phyloP scores from a whole-genome alignment of 2,113 vertebrate genomes.

The Forbesichthys agassizii region DNA sequence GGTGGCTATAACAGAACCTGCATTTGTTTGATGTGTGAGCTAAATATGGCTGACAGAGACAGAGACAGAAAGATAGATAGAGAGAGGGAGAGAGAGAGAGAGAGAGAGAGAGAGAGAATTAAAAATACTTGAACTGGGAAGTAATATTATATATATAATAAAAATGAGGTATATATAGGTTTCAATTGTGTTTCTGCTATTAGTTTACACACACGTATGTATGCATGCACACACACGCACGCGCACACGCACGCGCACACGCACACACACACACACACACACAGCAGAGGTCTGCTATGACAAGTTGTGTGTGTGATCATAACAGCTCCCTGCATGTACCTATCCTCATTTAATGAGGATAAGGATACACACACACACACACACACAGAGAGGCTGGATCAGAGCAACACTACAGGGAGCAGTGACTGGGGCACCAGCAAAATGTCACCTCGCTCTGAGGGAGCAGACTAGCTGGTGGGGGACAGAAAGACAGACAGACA shows the following conservation, averaged over 20 bases:
- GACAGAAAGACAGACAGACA: not conserved
- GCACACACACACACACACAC: slow-evolving; percentile 24
- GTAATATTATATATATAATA: too few species aligned
- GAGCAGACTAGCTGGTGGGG: slow-evolving; percentile 16
- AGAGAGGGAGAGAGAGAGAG: not conserved
- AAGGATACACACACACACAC: slow-evolving; percentile 41
- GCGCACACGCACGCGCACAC: not conserved
- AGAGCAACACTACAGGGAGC: slow-evolving; percentile 71
- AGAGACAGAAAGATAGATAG: not conserved
- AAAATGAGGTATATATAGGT: too few species aligned
- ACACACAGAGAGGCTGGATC: slow-evolving; percentile 52
- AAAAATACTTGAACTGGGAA: not conserved
- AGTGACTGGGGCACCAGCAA: slow-evolving; percentile 68
- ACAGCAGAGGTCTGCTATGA: slow-evolving; percentile 62
- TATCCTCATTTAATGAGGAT: slow-evolving; percentile 67
- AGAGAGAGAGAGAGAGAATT: not conserved
- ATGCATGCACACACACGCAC: slow-evolving; percentile 16
- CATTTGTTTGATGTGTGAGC: slow-evolving; percentile 27
- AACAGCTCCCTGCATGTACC: slow-evolving; percentile 42
- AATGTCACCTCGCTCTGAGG: slow-evolving; percentile 72
- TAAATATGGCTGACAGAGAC: slow-evolving; percentile 35
- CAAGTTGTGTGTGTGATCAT: slow-evolving; percentile 62
- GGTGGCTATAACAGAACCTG: not conserved
- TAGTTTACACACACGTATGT: slow-evolving; percentile 10
- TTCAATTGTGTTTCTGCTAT: too few species aligned